Conservation (phyloP, 1,140 invertebrate species). For the Pachypeltis micranthus region DNA sequence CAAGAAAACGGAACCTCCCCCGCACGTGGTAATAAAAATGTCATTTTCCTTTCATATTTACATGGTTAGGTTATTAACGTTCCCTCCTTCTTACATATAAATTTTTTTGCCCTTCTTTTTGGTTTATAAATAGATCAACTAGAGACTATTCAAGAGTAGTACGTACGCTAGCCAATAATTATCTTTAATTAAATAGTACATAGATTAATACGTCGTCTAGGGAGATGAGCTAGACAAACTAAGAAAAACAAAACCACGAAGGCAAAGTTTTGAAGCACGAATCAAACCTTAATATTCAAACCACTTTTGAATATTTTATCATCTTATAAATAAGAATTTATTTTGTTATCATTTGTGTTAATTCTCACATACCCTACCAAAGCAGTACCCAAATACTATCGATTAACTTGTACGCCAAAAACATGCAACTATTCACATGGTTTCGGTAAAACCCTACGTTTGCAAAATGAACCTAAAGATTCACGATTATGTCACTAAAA, state of each 20-base stretch:
- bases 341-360: constrained; percentile 7
- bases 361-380: constrained; percentile 19
- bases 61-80: too few species aligned
- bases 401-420: constrained; percentile 17
- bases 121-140: too few species aligned
- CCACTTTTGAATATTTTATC: constrained; percentile 12
- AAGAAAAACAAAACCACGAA: background rate
- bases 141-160: too few species aligned
- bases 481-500: background rate
- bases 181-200: background rate
- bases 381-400: constrained; percentile 9
- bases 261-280: background rate
- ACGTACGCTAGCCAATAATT: background rate
- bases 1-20: too few species aligned
- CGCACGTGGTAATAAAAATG: too few species aligned
- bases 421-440: constrained; percentile 15
- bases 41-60: too few species aligned
- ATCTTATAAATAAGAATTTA: constrained; percentile 12
- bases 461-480: background rate
- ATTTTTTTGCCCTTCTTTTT: too few species aligned
- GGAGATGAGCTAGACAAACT: background rate
- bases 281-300: too few species aligned
- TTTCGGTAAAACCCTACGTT: too few species aligned
- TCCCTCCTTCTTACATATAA: too few species aligned
- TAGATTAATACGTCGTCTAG: background rate